Conservation (phyloP, 2,797 vertebrate species). For the Labroides dimidiatus region DNA sequence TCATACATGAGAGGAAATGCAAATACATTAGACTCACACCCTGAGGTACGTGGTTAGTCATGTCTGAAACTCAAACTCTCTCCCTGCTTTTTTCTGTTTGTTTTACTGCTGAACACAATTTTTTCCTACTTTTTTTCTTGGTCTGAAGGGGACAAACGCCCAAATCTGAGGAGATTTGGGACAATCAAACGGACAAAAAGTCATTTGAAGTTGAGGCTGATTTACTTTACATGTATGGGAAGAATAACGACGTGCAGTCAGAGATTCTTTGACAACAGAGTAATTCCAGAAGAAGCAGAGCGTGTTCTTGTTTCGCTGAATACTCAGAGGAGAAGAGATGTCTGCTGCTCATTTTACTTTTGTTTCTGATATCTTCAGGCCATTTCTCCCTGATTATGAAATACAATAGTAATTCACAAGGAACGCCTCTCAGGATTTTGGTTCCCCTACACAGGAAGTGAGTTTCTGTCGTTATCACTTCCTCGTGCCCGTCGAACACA, state of each 20-base stretch:
- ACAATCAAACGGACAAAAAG: not conserved
- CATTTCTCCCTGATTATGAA: conserved; percentile 24
- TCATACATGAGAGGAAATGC: conserved; percentile 51
- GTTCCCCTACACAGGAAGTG: conserved; percentile 31
- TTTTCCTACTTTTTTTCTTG: too few relatives aligned
- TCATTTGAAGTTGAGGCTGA: not conserved
- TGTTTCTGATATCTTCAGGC: conserved; percentile 20
- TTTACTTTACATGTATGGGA: too few relatives aligned
- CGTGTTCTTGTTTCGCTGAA: not conserved
- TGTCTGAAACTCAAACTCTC: conserved; percentile 21
- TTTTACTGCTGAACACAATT: too few relatives aligned
- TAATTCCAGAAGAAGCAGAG: not conserved
- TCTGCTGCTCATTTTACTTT: conserved; percentile 1
- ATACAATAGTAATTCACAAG: conserved; percentile 11
- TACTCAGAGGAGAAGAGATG: conserved; percentile 3
- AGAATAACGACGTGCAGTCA: not conserved
- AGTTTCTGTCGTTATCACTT: conserved; percentile 35
- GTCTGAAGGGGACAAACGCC: too few relatives aligned
- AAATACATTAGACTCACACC: conserved; percentile 46
- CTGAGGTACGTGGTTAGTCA: conserved; percentile 42
- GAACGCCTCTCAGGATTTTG: conserved; percentile 29
- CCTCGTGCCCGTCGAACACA: conserved; percentile 20
- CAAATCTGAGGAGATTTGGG: not conserved
- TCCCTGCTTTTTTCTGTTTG: not conserved
- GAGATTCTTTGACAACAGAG: not conserved